Evolutionary conservation across 2,797 vertebrate species (phyloP).

Genomic region (Sphenopsis melanotis): DNA sequence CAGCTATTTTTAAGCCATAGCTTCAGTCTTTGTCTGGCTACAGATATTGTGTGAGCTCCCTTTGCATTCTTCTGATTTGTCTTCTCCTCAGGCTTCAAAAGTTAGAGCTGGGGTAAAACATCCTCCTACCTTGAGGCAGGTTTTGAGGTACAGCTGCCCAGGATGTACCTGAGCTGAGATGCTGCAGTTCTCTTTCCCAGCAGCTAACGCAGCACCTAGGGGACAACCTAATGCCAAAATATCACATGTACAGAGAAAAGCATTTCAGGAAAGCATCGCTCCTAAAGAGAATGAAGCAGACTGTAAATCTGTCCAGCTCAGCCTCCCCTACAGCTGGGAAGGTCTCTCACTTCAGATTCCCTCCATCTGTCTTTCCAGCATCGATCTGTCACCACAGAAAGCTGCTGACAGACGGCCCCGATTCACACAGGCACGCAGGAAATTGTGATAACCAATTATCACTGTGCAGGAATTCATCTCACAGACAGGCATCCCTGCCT

Average conservation of each 20-base stretch:
- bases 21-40: not conserved
- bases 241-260: not conserved
- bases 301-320: conserved; percentile 42
- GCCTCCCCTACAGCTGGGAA: conserved; percentile 53
- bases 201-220: not conserved
- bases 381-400: conserved; percentile 15
- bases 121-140: not conserved
- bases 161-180: not conserved
- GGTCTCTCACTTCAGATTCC: conserved; percentile 53
- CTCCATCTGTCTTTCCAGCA: conserved; percentile 49
- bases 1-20: not conserved
- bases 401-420: conserved; percentile 30
- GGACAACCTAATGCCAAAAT: not conserved
- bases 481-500: not conserved
- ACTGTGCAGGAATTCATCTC: not conserved
- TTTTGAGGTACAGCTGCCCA: not conserved
- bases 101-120: not conserved
- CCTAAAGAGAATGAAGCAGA: conserved; percentile 33
- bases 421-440: not conserved
- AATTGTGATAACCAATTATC: not conserved
- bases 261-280: conserved; percentile 23
- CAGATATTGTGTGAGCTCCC: not conserved
- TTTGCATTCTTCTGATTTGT: not conserved
- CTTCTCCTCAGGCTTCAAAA: not conserved
- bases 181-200: not conserved